Evolutionary conservation across 2,888 invertebrate species (phyloP).

Genomic region (Drosophila flavopinicola): DNA sequence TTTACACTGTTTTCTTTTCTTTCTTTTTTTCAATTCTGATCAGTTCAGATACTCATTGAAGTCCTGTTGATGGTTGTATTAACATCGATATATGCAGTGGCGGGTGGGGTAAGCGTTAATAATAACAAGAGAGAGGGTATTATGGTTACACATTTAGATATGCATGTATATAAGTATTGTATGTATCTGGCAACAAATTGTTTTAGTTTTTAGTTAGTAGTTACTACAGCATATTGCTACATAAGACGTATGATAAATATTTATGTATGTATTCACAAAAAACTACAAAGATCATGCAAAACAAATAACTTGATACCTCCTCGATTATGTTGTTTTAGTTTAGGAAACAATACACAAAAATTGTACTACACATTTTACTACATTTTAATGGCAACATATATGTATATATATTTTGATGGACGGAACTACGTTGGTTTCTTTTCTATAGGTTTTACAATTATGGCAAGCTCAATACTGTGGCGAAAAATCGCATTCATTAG

Average conservation of each 20-base stretch:
- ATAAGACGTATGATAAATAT: slow-evolving; percentile 12
- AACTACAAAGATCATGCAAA: slow-evolving; percentile 81
- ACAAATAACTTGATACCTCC: slow-evolving; percentile 50
- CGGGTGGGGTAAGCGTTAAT: slow-evolving; percentile 82
- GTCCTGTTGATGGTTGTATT: slow-evolving; percentile 82
- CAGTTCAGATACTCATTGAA: slow-evolving; percentile 85
- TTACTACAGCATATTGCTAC: slow-evolving; percentile 23
- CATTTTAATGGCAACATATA: slow-evolving; percentile 60
- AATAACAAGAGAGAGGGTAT: slow-evolving; percentile 79
- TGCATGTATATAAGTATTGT: slow-evolving; percentile 35
- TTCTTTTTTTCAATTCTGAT: slow-evolving; percentile 45
- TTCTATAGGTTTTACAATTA: slow-evolving; percentile 55
- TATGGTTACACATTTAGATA: slow-evolving; percentile 80
- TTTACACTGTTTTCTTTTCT: slow-evolving; percentile 25
- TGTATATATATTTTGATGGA: slow-evolving; percentile 47
- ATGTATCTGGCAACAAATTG: slow-evolving; percentile 10
- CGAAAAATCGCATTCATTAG: slow-evolving; percentile 27
- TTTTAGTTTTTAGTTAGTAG: slow-evolving; percentile 39
- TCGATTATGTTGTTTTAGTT: slow-evolving; percentile 32
- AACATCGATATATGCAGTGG: slow-evolving; percentile 80
- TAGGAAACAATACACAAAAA: slow-evolving; percentile 38
- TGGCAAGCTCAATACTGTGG: slow-evolving; percentile 75
- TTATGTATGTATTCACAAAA: slow-evolving; percentile 25
- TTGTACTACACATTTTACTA: slow-evolving; percentile 53
- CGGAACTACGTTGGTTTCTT: slow-evolving; percentile 54